These are phyloP conservation scores for Acyrthosiphon pisum DNA, from an alignment of 1,140 invertebrate genomes.

Conservation along the genomic window DNA sequence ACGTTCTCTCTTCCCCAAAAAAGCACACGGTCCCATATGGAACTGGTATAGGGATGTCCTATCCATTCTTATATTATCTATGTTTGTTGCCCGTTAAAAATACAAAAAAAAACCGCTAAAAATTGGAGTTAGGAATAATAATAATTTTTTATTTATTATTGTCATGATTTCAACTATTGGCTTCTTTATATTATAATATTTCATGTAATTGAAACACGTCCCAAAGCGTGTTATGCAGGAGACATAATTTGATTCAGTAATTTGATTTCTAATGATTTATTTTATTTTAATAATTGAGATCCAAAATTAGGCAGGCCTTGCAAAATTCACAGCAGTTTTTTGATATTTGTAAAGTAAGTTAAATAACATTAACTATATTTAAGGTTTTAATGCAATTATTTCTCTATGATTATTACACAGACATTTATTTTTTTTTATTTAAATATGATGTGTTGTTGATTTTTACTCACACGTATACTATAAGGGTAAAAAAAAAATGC, in stretches of 20 bases:
- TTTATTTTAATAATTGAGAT: not conserved
- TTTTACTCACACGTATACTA: not conserved
- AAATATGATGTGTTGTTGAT: too few species aligned
- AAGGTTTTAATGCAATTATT: too few species aligned
- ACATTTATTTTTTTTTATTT: not conserved
- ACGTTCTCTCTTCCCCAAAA: too few species aligned
- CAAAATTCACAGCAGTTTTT: not conserved
- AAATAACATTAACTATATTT: not conserved
- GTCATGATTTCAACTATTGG: not conserved
- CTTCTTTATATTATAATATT: not conserved
- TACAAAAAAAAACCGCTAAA: too few species aligned
- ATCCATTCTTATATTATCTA: too few species aligned
- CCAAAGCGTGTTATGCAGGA: not conserved
- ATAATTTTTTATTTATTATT: not conserved
- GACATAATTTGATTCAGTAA: not conserved
- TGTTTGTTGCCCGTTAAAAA: too few species aligned
- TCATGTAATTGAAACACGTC: not conserved
- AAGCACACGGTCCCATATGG: too few species aligned
- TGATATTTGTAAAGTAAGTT: not conserved
- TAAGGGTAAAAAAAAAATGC: too few species aligned
- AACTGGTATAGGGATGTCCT: too few species aligned
- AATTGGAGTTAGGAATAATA: too few species aligned
- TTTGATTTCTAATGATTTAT: not conserved
- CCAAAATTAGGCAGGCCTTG: not conserved
- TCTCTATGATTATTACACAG: not conserved